Evolutionary conservation across 2,113 vertebrate genomes (phyloP).

Genomic region (Noctilio leporinus): DNA sequence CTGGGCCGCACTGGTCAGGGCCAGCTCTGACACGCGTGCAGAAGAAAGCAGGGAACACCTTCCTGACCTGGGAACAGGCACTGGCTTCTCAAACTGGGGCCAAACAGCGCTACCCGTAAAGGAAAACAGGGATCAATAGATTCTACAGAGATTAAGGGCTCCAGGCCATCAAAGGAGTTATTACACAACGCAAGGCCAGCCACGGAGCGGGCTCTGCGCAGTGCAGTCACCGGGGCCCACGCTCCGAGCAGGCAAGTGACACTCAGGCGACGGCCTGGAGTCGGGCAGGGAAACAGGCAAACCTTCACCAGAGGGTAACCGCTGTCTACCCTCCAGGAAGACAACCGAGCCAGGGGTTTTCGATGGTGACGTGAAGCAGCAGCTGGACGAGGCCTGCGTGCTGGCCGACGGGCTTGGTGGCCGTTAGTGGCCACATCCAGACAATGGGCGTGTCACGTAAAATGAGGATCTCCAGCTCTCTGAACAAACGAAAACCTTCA

Average conservation of each 20-base stretch:
- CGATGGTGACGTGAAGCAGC: neutral
- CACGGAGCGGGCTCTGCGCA: neutral
- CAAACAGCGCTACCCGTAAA: neutral
- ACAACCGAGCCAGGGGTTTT: too few species aligned
- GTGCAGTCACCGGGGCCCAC: neutral
- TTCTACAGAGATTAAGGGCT: neutral
- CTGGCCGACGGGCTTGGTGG: neutral
- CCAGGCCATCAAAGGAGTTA: neutral
- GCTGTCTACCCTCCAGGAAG: neutral
- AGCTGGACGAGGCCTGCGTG: rapidly evolving
- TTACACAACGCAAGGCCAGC: neutral
- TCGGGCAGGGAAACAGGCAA: neutral
- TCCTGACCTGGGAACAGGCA: neutral
- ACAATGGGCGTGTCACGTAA: neutral
- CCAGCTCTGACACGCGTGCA: neutral
- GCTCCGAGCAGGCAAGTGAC: neutral
- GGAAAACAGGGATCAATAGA: neutral
- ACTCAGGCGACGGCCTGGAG: neutral
- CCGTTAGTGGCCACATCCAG: neutral
- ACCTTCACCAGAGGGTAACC: neutral
- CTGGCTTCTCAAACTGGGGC: neutral
- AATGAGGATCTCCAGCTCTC: neutral
- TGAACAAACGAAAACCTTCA: neutral
- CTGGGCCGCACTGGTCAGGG: too few species aligned
- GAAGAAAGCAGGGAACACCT: neutral